Conservation (phyloP, 2,888 invertebrate species). For the Melinopterus prodromus region DNA sequence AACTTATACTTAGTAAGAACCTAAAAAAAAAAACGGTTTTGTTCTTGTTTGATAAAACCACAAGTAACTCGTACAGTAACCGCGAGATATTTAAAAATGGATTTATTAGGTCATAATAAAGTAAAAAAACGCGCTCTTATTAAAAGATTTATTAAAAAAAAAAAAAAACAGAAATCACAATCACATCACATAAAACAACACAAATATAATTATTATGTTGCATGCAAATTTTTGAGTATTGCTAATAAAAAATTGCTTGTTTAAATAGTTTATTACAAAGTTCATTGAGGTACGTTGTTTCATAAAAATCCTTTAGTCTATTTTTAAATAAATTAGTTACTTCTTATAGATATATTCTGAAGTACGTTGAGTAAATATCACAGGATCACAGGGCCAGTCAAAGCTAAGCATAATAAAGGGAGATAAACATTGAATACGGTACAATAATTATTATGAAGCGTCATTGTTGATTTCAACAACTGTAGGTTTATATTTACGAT, state of each 20-base stretch:
- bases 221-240: too few species aligned
- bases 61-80: too few species aligned
- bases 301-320: too few species aligned
- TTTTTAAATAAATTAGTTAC: too few species aligned
- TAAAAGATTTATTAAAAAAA: neutral
- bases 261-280: too few species aligned
- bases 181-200: neutral
- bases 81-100: neutral
- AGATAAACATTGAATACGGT: neutral
- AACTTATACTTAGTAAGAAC: too few species aligned
- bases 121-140: neutral
- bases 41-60: too few species aligned
- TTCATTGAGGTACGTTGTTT: too few species aligned
- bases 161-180: neutral
- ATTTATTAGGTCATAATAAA: too few species aligned
- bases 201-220: neutral
- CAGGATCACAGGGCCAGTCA: neutral
- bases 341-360: neutral
- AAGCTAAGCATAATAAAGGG: neutral
- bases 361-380: neutral
- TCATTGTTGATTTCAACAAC: constrained; percentile 59
- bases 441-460: neutral
- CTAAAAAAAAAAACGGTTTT: too few species aligned
- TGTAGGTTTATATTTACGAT: constrained; percentile 61
- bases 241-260: too few species aligned